Base-by-base conservation (phyloP, 2,113 vertebrate genomes). In the Coregonus clupeaformis region DNA sequence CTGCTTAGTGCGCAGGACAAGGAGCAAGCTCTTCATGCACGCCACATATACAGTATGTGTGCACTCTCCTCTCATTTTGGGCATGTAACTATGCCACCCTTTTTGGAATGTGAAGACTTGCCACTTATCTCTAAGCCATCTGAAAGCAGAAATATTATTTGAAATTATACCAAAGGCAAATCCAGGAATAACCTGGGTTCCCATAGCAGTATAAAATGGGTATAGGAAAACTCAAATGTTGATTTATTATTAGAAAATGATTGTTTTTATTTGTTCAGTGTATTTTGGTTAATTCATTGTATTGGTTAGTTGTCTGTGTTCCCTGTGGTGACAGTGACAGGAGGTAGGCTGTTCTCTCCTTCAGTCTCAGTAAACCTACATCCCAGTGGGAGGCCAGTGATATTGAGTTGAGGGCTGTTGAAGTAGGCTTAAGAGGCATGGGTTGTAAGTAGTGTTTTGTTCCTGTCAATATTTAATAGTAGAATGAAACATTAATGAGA, bases 401-500 rank as follows among this genome's bases (percentile, higher is more conserved):
- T 27, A 18, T 18, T 29, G 30, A 36, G n/a, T n/a, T n/a, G n/a
- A n/a, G n/a, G n/a, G n/a, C n/a, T n/a, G 64, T 67, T 36, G 71
- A 63, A 67, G 72, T 45, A 78, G 27, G 55, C 74, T 66, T 77
- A 6, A 32, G 74, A 81, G 86, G 77, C 81, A 83, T n/a, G 29
- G 72, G 36, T 72, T 71, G 71, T 76, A 14, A 47, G 13, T n/a
- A 9, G 36, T 24, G 68, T 66, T 62, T 76, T 36, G 22, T 24
- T 71, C 13, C 3, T 72, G 69, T 92, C 64, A 90, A 91, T 91
- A 79, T 87, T 92, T 90, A 62, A 91, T 87, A 70, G n/a, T 9
- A 36, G 1, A 32, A 72, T 77, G 59, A 89, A 88, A 83, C 29
- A 75, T 75, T 76, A 69, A 75, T 68, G 74, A 55, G 71, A 62